These are phyloP conservation scores for Vesta saturnalis DNA, from an alignment of 2,888 invertebrate species.

Conservation along the genomic window DNA sequence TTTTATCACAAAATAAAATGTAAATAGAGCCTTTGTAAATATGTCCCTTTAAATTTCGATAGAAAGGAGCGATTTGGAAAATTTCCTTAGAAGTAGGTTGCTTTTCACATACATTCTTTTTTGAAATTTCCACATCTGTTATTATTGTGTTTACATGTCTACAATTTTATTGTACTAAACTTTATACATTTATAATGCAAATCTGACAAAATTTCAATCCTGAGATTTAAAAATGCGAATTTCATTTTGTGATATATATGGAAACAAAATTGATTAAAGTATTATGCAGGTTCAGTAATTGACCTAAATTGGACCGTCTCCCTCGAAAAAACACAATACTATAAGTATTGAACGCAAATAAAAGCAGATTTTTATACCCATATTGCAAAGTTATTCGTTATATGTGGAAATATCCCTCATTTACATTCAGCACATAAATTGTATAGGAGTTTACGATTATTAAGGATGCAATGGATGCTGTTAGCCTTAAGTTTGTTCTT, in stretches of 20 bases:
- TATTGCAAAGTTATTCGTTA: not conserved
- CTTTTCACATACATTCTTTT: not conserved
- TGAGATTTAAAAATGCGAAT: not conserved
- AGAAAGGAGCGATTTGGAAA: not conserved
- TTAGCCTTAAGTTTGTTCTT: not conserved
- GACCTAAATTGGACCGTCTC: no score
- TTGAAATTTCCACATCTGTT: no score
- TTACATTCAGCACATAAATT: not conserved
- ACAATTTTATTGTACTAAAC: no score
- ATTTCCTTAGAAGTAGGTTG: not conserved
- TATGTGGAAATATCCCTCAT: not conserved
- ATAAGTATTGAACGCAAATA: no score
- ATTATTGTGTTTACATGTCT: no score
- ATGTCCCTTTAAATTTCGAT: not conserved
- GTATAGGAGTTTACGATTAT: not conserved
- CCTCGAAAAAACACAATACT: not conserved
- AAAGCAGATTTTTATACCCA: not conserved
- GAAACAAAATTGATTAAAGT: not conserved
- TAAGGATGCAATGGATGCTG: not conserved
- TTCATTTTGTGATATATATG: not conserved
- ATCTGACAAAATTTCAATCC: no score
- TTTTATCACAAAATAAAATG: conserved; percentile 11
- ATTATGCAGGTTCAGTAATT: not conserved
- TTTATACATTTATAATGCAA: no score
- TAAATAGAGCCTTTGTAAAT: conserved; percentile 12